phyloP scores from a whole-genome alignment of 2,888 invertebrate species.

The Alviniconcha strummeri region DNA sequence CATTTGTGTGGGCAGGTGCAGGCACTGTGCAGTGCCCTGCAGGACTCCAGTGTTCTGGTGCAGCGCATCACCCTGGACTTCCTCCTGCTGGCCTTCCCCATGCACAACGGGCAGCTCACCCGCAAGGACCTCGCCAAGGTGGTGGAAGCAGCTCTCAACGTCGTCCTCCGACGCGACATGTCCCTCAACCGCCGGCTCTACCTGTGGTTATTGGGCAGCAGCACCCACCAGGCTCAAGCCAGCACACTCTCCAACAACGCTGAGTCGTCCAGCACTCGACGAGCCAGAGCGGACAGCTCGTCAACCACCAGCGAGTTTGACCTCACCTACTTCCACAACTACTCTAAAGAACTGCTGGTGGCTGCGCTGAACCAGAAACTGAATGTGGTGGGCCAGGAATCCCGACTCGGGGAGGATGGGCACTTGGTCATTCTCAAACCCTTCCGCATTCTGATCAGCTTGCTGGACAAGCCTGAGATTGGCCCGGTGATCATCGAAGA shows the following conservation, averaged over 20 bases:
- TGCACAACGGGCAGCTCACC: conserved; percentile 83
- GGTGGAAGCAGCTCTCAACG: conserved; percentile 82
- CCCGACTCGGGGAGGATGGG: conserved; percentile 36
- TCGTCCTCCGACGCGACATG: conserved; percentile 89
- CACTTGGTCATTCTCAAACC: conserved; percentile 55
- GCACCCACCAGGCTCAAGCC: conserved; percentile 64
- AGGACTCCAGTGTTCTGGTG: conserved; percentile 87
- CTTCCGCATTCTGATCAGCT: conserved; percentile 85
- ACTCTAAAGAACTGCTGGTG: conserved; percentile 80
- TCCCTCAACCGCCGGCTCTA: conserved; percentile 89
- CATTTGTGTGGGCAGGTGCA: conserved; percentile 74
- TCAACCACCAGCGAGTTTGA: conserved; percentile 59
- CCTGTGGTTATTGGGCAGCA: conserved; percentile 87
- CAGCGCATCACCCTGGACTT: conserved; percentile 91
- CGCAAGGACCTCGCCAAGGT: conserved; percentile 81
- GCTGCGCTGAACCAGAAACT: conserved; percentile 64
- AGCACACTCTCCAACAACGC: conserved; percentile 20
- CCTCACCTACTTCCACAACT: conserved; percentile 78
- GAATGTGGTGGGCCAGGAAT: conserved; percentile 35
- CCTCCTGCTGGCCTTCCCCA: conserved; percentile 87
- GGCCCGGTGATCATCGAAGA: conserved; percentile 76
- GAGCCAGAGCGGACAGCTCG: conserved; percentile 44
- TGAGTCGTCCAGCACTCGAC: conserved; percentile 39
- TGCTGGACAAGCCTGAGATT: conserved; percentile 91
- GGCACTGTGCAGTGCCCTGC: conserved; percentile 86